Conservation (phyloP, 2,888 invertebrate genomes). For the Hypomecis atomaria region DNA sequence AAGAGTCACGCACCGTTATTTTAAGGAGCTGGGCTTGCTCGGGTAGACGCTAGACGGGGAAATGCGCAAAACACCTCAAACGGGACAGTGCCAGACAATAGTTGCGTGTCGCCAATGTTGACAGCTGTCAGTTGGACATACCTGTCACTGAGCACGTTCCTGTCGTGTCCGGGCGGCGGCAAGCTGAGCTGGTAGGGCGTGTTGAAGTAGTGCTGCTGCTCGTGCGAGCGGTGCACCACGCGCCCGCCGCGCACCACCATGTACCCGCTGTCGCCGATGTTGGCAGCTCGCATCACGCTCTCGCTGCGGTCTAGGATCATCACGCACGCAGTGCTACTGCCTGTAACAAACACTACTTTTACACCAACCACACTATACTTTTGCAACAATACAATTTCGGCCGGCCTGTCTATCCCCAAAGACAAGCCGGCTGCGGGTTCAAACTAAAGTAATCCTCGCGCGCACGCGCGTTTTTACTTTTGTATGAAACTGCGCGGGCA, state of each 20-base stretch:
- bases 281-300: slow-evolving; percentile 96
- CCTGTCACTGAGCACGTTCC: slow-evolving; percentile 95
- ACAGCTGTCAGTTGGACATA: slow-evolving; percentile 51
- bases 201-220: slow-evolving; percentile 99
- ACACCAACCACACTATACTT: not conserved
- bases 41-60: no score
- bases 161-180: slow-evolving; percentile 95
- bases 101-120: no score
- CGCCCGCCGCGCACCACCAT: slow-evolving; percentile 94
- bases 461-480: no score
- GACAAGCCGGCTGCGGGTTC: no score
- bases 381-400: no score
- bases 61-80: no score
- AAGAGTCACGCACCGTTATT: no score
- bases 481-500: no score
- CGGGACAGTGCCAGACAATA: no score
- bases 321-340: slow-evolving; percentile 99
- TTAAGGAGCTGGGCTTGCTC: no score
- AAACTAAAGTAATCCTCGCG: no score
- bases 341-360: slow-evolving; percentile 72
- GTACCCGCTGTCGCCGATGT: slow-evolving; percentile 99
- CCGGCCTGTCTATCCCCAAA: no score
- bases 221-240: slow-evolving; percentile 96
- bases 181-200: slow-evolving; percentile 98
- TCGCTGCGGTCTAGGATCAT: slow-evolving; percentile 96